phyloP scores from a whole-genome alignment of 2,113 vertebrate genomes.

The Clarias batrachus region DNA sequence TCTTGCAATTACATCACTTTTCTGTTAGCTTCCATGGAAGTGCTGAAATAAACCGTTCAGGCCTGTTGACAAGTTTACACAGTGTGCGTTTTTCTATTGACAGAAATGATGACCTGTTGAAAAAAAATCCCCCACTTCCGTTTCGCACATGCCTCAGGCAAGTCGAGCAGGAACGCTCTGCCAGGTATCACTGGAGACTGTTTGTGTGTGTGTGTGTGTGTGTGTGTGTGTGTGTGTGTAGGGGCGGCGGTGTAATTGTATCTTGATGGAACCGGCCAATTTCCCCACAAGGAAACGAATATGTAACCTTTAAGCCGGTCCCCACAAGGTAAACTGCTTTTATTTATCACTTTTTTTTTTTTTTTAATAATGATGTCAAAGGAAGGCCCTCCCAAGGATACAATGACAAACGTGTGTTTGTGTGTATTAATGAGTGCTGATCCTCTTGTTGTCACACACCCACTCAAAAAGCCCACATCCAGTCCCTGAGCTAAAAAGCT shows the following conservation, averaged over 20 bases:
- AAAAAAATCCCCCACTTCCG: slow-evolving; percentile 10
- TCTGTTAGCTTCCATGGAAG: neutral
- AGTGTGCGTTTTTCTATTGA: neutral
- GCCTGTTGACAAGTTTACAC: slow-evolving; percentile 6
- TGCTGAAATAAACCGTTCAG: neutral
- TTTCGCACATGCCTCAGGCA: slow-evolving; percentile 2
- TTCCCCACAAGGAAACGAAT: neutral
- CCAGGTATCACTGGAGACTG: neutral
- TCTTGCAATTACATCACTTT: neutral
- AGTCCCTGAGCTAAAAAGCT: neutral
- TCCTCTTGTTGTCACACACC: slow-evolving; percentile 18
- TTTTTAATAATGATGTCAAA: neutral
- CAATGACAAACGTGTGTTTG: slow-evolving; percentile 9
- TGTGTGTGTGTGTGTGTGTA: slow-evolving; percentile 4
- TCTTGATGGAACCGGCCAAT: neutral
- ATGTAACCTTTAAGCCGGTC: neutral
- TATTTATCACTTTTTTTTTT: neutral
- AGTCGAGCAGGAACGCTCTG: neutral
- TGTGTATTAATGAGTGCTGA: slow-evolving; percentile 22
- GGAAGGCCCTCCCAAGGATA: neutral
- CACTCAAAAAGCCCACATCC: slow-evolving; percentile 25
- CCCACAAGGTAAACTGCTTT: neutral
- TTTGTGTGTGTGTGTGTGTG: slow-evolving; percentile 24
- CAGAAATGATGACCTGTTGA: slow-evolving; percentile 18
- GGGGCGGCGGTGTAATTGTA: neutral